Percentiles rank a stretch among this genome's conserved stretches.
Conservation (phyloP, 1,140 invertebrate genomes). For the Oryzaephilus surinamensis region DNA sequence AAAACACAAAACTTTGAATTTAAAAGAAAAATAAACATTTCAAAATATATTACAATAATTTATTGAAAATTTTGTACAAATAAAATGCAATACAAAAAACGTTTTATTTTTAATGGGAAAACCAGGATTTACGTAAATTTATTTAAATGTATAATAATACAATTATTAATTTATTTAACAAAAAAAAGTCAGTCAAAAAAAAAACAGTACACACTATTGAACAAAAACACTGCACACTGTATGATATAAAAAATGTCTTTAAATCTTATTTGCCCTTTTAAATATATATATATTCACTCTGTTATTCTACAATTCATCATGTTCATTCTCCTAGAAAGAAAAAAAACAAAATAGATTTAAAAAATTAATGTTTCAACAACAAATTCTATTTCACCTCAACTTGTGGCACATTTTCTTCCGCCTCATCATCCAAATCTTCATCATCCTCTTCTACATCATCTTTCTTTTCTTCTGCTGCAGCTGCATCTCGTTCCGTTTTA, state of each 20-base stretch:
- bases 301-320: constrained; percentile 39
- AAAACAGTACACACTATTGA: constrained; percentile 30
- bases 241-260: constrained; percentile 33
- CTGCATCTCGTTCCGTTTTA: constrained; percentile 65
- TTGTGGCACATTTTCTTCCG: constrained; percentile 40
- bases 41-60: no score
- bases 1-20: no score
- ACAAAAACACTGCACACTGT: constrained; percentile 34
- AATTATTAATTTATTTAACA: no score
- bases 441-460: constrained; percentile 51
- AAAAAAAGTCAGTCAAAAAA: constrained; percentile 35
- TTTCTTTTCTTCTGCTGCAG: constrained; percentile 48
- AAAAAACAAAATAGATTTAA: constrained; percentile 15
- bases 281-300: constrained; percentile 22
- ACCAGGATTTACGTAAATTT: no score
- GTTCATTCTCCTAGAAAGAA: constrained; percentile 34
- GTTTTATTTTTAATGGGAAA: no score
- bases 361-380: constrained; percentile 6
- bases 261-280: constrained; percentile 11
- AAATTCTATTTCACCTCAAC: constrained; percentile 38
- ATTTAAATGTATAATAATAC: no score
- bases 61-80: no score
- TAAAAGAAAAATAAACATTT: no score
- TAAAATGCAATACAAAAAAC: no score
- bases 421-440: constrained; percentile 36